Evolutionary conservation across 1,140 invertebrate species (phyloP), one percentile per base, ranked within the genome.

Genomic region (Bombus waltoni): DNA sequence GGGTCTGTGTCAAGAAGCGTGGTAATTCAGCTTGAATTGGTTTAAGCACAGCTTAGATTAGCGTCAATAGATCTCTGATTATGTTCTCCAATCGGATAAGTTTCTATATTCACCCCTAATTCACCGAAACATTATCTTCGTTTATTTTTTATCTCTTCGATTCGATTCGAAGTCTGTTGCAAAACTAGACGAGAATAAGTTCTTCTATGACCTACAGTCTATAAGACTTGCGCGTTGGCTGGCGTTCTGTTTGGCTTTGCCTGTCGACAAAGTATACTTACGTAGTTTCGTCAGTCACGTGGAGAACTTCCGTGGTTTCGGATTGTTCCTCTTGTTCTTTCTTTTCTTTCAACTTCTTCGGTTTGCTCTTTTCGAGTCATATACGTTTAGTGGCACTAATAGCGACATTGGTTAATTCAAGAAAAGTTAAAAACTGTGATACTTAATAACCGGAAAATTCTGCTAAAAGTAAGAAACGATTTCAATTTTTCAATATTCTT

Each of bases 241-340:
- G 10, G 62, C 38, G 28, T 66, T 47, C 65, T 42, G 18, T 79
- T 68, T 70, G 65, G 42, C 65, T 79, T 44, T 40, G 13, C 32
- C 15, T 22, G 4, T 22, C 65, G 65, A 15, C 44, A 25, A 32
- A 32, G 65, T 70, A 35, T 15, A 47, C 42, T 1, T 68, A 80
- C 47, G 47, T 53, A 22, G 42, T 70, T 18, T 32, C 77, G 25
- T 70, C 44, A 80, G 77, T 80, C 77, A 80, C 77, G 77, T 80
- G 77, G 77, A 80, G 77, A 80, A 80, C 62, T 80, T 80, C 44
- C 77, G 44, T 65, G 65, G 13, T 42, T 47, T 35, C 77, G 32
- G 65, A 70, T 68, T 65, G 77, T 25, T 3, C 32, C n/a, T 66
- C n/a, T 9, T 8, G 42, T 77, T 70, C 42, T 70, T 65, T 22